phyloP scores from a whole-genome alignment of 2,797 vertebrate genomes.

The Nannoperca australis region DNA sequence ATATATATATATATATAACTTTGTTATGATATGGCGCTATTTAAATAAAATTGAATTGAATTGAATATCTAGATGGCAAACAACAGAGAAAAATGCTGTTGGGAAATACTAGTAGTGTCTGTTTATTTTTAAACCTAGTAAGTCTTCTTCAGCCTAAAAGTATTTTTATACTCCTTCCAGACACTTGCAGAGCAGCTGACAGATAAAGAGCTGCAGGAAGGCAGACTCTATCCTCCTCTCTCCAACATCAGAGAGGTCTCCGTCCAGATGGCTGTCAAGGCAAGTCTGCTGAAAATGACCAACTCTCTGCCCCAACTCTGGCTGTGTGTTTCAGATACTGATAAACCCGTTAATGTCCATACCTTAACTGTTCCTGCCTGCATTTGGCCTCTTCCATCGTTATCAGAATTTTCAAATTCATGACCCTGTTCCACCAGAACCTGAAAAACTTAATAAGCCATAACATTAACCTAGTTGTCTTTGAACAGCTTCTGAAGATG shows the following conservation, averaged over 20 bases:
- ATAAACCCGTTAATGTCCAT: not conserved
- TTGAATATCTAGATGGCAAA: not conserved
- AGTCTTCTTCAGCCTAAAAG: conserved; percentile 18
- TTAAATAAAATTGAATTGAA: too few relatives aligned
- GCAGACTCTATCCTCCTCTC: conserved; percentile 94
- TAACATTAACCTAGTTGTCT: not conserved
- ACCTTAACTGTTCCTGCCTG: not conserved
- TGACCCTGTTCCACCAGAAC: too few relatives aligned
- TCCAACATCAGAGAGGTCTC: conserved; percentile 97
- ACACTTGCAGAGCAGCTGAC: conserved; percentile 91
- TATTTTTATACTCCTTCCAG: conserved; percentile 72
- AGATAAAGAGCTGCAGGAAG: conserved; percentile 90
- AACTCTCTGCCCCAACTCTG: not conserved
- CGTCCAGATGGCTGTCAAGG: conserved; percentile 93
- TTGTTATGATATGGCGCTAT: too few relatives aligned
- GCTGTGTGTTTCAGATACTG: not conserved
- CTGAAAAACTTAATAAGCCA: not conserved
- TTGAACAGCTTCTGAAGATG: not conserved
- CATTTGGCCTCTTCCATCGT: not conserved
- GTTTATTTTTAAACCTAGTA: not conserved
- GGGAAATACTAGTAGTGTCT: not conserved
- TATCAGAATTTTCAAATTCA: not conserved
- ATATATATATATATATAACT: too few relatives aligned
- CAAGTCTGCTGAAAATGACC: conserved; percentile 70
- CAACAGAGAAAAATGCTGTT: not conserved